A percentile compares a stretch with the other conserved stretches of the same genome.
Conservation (phyloP, 2,888 invertebrate genomes). For the Hirtodrosophila duncani region DNA sequence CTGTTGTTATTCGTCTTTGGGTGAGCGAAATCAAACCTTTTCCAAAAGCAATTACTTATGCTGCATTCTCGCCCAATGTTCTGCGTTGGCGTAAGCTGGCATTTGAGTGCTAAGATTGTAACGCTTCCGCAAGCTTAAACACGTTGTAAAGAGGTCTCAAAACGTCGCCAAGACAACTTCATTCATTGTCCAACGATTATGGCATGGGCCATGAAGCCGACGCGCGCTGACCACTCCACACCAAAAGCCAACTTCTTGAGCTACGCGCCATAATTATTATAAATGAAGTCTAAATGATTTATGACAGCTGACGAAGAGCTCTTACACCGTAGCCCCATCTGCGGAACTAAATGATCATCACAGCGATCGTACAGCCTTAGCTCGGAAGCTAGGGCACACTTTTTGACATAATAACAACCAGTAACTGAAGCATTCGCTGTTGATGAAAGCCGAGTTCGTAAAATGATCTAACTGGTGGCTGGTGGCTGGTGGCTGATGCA, state of each 20-base stretch:
- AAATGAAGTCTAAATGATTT: conserved; percentile 68
- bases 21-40: conserved; percentile 25
- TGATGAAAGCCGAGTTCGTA: conserved; percentile 40
- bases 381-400: conserved; percentile 43
- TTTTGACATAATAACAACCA: conserved; percentile 22
- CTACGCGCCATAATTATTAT: conserved; percentile 56
- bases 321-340: conserved; percentile 52
- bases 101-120: conserved; percentile 21
- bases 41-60: conserved; percentile 5
- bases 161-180: conserved; percentile 41
- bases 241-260: conserved; percentile 37
- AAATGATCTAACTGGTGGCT: conserved; percentile 14
- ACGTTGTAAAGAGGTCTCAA: conserved; percentile 2
- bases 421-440: conserved; percentile 26
- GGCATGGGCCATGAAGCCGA: conserved; percentile 48
- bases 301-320: conserved; percentile 49
- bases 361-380: conserved; percentile 12
- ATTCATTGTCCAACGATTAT: conserved; percentile 49
- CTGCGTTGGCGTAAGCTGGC: conserved; percentile 7
- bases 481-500: conserved; percentile 3
- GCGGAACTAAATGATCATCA: conserved; percentile 41
- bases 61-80: not conserved
- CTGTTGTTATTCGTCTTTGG: conserved; percentile 21
- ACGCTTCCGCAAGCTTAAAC: conserved; percentile 56
- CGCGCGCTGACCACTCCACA: conserved; percentile 40